These are phyloP conservation scores for Ptilonorhynchus violaceus DNA, from an alignment of 2,113 vertebrate species.

Conservation along the genomic window DNA sequence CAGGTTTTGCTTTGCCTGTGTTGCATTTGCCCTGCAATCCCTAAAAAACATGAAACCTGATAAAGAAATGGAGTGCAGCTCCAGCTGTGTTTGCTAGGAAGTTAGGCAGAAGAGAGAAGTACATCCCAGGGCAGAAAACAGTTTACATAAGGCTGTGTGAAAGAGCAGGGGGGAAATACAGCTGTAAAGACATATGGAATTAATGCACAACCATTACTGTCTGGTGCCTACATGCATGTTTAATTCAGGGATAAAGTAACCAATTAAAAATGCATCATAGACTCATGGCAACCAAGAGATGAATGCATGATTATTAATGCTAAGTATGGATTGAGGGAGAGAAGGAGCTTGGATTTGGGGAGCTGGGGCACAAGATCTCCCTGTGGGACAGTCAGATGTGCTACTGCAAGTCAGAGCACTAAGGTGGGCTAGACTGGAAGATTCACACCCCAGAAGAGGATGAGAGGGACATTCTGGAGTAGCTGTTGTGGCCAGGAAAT, in stretches of 20 bases:
- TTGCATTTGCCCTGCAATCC: not conserved
- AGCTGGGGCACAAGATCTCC: not conserved
- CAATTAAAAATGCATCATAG: constrained; percentile 43
- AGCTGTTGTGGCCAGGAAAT: not conserved
- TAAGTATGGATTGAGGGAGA: not conserved
- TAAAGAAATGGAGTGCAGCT: not conserved
- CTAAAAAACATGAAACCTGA: not conserved
- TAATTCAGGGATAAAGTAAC: constrained; percentile 30
- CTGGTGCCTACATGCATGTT: not conserved
- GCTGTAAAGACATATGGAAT: not conserved
- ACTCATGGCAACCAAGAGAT: not conserved
- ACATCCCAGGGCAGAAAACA: not conserved
- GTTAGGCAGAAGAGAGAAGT: not conserved
- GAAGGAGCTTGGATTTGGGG: not conserved
- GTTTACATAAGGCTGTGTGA: not conserved
- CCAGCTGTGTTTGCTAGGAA: not conserved
- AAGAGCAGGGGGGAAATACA: not conserved
- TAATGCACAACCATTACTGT: not conserved
- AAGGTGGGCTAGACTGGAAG: not conserved
- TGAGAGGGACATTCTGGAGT: not conserved
- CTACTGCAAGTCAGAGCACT: not conserved
- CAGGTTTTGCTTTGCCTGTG: not conserved
- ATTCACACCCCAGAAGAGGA: accelerated
- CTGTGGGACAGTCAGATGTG: accelerated
- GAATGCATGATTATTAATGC: not conserved